A percentile compares a stretch with the other conserved stretches of the same genome.
phyloP scores from a whole-genome alignment of 2,888 invertebrate species.

The Phengaris alcon region DNA sequence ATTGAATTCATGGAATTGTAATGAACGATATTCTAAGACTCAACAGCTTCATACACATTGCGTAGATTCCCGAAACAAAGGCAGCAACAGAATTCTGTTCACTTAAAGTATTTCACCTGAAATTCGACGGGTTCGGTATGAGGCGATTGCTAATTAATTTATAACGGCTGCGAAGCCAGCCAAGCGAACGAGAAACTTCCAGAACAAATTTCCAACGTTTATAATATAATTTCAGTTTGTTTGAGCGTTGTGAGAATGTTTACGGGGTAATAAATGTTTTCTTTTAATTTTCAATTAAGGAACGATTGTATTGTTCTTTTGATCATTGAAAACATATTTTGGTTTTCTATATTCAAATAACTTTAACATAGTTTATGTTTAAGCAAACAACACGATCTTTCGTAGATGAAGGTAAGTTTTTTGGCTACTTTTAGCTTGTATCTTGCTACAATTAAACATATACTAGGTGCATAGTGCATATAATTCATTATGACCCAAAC shows the following conservation, averaged over 20 bases:
- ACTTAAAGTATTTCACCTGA: slow-evolving; percentile 41
- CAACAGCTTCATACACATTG: slow-evolving; percentile 43
- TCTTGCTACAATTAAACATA: too few relatives aligned
- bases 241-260: slow-evolving; percentile 35
- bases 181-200: slow-evolving; percentile 35
- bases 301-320: background rate
- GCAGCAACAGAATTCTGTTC: slow-evolving; percentile 44
- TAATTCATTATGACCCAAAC: too few relatives aligned
- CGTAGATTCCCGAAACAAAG: slow-evolving; percentile 51
- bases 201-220: slow-evolving; percentile 35
- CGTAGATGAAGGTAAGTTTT: too few relatives aligned
- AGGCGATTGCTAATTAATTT: slow-evolving; percentile 59
- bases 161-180: slow-evolving; percentile 44
- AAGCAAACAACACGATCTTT: too few relatives aligned
- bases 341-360: background rate
- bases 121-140: slow-evolving; percentile 36
- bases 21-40: background rate
- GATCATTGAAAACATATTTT: background rate
- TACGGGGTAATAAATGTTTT: slow-evolving; percentile 22
- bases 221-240: slow-evolving; percentile 36
- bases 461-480: too few relatives aligned
- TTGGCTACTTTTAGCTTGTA: too few relatives aligned
- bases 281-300: slow-evolving; percentile 18
- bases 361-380: too few relatives aligned
- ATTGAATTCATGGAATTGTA: slow-evolving; percentile 1